phyloP scores from a whole-genome alignment of 2,888 invertebrate genomes.

The Calameuta idolon region DNA sequence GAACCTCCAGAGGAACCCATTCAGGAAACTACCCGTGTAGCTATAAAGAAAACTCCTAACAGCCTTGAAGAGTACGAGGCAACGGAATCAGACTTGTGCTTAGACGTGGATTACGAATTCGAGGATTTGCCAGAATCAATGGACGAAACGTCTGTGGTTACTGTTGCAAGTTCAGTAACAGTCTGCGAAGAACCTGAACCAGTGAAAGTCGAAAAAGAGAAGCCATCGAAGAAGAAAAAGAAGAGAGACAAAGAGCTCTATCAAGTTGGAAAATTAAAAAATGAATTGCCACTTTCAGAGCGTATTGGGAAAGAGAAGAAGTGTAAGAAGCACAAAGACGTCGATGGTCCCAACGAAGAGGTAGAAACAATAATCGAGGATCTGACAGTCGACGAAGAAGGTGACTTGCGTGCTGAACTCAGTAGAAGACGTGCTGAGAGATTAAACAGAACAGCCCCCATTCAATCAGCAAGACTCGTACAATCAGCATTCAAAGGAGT shows the following conservation, averaged over 20 bases:
- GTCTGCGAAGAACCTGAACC: slow-evolving; percentile 46
- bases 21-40: slow-evolving; percentile 7
- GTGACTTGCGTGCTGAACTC: slow-evolving; percentile 69
- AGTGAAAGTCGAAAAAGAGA: slow-evolving; percentile 56
- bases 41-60: slow-evolving; percentile 11
- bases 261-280: slow-evolving; percentile 64
- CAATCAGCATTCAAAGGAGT: slow-evolving; percentile 71
- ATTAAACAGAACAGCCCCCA: slow-evolving; percentile 63
- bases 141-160: slow-evolving; percentile 30
- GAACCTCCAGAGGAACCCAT: not conserved
- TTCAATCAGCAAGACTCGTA: slow-evolving; percentile 68
- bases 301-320: slow-evolving; percentile 59
- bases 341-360: slow-evolving; percentile 41
- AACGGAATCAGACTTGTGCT: slow-evolving; percentile 32
- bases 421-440: slow-evolving; percentile 70
- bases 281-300: slow-evolving; percentile 54
- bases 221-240: slow-evolving; percentile 61
- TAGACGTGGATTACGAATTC: slow-evolving; percentile 40
- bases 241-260: slow-evolving; percentile 67
- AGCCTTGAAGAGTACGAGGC: slow-evolving; percentile 27
- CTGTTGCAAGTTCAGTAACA: slow-evolving; percentile 24
- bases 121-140: slow-evolving; percentile 24
- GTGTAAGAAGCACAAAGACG: slow-evolving; percentile 50
- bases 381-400: slow-evolving; percentile 55
- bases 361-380: slow-evolving; percentile 47